Evolutionary conservation across 2,113 vertebrate species (phyloP), one percentile per base, ranked within the genome.

Genomic region (Oncorhynchus gorbuscha): DNA sequence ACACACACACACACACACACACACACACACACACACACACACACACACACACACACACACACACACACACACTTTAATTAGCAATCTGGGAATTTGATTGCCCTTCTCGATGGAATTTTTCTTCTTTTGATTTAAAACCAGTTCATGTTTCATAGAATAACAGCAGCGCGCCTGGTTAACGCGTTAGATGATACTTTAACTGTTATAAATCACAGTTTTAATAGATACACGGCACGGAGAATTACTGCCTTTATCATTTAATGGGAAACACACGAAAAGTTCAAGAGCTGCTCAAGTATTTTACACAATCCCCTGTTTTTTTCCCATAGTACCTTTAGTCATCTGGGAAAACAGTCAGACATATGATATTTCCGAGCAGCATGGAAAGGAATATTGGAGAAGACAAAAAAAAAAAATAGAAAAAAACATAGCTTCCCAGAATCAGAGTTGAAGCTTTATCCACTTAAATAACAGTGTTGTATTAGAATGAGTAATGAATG

Each of bases 81-180:
- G 91, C 92, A 93, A 92, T 91, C 92, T 95, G 93, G 93, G 93
- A 55, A 93, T 95, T 95, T 94, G 94, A 94, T 94, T 95, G 94
- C 92, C 49, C 91, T 90, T 90, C 93, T 92, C 75, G 68, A 39
- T 76, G 91, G 93, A 72, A 58, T 92, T 93, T 94, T 92, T 92
- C 91, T 93, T 93, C 91, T 89, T 94, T 94, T 95, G 95, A 95
- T 96, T 95, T 95, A 96, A 95, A 94, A 92, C 88, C 77, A 93
- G 94, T 92, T 95, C 92, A 88, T 89, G 89, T 96, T 96, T 96
- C 95, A 94, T 95, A 94, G 92, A 94, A 94, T 94, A 95, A 95
- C 93, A 94, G 69, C 84, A 84, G 90, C 92, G 89, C 94, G 95
- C 95, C 95, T 96, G 95, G 94, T 94, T 95, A 96, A 94, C 94